Conservation (phyloP, 2,113 vertebrate genomes). For the Chinchilla lanigera region DNA sequence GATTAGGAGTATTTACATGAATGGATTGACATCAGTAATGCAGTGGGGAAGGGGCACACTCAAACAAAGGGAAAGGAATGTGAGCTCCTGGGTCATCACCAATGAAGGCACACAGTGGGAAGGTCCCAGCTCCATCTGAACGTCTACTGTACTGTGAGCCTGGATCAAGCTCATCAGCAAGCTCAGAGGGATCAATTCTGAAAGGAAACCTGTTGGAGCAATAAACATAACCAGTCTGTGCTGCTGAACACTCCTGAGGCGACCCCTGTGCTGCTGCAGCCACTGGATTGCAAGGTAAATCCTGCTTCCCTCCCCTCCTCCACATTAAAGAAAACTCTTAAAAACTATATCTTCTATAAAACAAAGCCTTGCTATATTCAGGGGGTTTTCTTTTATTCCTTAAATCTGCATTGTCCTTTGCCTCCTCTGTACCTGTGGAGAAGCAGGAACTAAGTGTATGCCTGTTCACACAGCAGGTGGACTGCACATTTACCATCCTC, state of each 20-base stretch:
- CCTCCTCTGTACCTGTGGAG: no score
- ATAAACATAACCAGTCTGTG: background rate
- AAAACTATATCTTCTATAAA: background rate
- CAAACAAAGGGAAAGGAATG: background rate
- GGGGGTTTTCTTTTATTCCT: background rate
- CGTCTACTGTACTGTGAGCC: background rate
- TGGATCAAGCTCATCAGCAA: background rate
- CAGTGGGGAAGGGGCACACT: background rate
- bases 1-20: background rate
- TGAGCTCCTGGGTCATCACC: no score
- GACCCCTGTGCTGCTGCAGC: background rate
- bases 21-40: no score
- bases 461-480: no score
- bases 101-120: background rate
- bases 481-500: no score
- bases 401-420: background rate
- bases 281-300: background rate
- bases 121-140: background rate
- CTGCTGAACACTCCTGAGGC: background rate
- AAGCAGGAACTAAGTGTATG: no score
- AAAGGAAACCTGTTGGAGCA: background rate
- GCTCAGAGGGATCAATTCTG: no score
- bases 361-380: background rate
- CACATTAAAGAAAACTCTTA: background rate
- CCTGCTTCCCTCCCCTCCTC: background rate